Evolutionary conservation across 2,888 invertebrate species (phyloP).

Genomic region (Chrysodeixis includens): DNA sequence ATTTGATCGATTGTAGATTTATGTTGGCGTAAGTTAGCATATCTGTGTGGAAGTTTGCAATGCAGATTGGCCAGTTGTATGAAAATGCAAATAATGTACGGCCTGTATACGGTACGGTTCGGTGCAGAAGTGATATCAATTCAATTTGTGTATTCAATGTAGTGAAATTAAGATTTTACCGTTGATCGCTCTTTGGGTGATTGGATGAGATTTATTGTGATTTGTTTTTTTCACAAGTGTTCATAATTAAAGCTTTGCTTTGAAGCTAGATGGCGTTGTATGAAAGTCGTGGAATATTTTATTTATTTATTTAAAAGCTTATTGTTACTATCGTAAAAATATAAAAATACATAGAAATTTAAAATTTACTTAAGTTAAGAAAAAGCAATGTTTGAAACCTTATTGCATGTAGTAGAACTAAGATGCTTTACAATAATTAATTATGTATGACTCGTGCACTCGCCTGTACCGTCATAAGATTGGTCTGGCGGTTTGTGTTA

Average conservation of each 20-base stretch:
- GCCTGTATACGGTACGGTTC: conserved; percentile 63
- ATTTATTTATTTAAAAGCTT: too few relatives aligned
- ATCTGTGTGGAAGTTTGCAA: conserved; percentile 79
- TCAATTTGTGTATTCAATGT: conserved; percentile 46
- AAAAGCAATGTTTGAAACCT: too few relatives aligned
- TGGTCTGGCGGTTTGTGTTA: conserved; percentile 6
- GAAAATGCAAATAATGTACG: conserved; percentile 80
- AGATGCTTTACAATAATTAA: neutral
- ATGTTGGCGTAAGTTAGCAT: conserved; percentile 70
- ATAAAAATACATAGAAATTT: too few relatives aligned
- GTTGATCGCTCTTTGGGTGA: neutral
- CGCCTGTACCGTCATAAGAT: conserved; percentile 4
- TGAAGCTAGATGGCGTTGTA: too few relatives aligned
- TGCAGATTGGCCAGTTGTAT: conserved; percentile 83
- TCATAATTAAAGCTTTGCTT: too few relatives aligned
- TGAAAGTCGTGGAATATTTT: too few relatives aligned
- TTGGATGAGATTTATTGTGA: neutral
- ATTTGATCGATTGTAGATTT: conserved; percentile 25
- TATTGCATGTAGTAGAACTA: too few relatives aligned
- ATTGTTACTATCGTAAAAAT: too few relatives aligned
- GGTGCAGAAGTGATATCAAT: conserved; percentile 54
- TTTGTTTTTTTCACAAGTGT: too few relatives aligned
- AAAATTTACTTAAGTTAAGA: too few relatives aligned
- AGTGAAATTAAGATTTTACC: conserved; percentile 12
- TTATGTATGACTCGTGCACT: neutral